Conservation (phyloP, 2,888 invertebrate species). For the Clivina fossor region DNA sequence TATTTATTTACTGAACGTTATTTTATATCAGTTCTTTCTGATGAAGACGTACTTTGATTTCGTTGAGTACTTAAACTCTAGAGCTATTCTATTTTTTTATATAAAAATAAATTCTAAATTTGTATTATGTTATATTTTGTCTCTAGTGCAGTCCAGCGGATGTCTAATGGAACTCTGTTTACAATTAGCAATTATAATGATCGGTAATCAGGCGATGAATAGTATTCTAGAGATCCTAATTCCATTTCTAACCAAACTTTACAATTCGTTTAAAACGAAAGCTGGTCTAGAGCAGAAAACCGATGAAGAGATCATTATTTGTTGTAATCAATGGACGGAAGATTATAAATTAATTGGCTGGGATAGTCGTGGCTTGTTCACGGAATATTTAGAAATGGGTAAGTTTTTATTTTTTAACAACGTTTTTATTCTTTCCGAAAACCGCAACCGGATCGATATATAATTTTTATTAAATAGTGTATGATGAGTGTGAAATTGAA, state of each 20-base stretch:
- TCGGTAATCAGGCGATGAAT: slow-evolving; percentile 81
- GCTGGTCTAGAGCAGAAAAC: slow-evolving; percentile 53
- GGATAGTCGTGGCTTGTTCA: slow-evolving; percentile 69
- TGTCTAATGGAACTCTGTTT: slow-evolving; percentile 84
- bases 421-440: no score
- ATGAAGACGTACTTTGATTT: no score
- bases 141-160: slow-evolving; percentile 82
- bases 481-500: no score
- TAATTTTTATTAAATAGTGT: no score
- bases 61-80: not conserved
- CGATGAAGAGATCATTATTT: slow-evolving; percentile 52
- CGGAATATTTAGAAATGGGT: slow-evolving; percentile 88
- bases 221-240: slow-evolving; percentile 75
- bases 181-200: slow-evolving; percentile 82
- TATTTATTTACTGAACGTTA: no score
- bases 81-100: not conserved
- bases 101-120: no score
- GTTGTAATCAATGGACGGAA: slow-evolving; percentile 70
- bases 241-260: slow-evolving; percentile 65
- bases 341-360: slow-evolving; percentile 69
- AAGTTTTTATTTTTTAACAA: no score
- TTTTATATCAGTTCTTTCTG: no score
- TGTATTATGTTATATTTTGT: no score
- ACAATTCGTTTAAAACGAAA: slow-evolving; percentile 53
- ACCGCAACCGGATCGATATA: no score